These are phyloP conservation scores for Pristionchus fissidentatus DNA, from an alignment of 2,888 invertebrate genomes.

Conservation along the genomic window DNA sequence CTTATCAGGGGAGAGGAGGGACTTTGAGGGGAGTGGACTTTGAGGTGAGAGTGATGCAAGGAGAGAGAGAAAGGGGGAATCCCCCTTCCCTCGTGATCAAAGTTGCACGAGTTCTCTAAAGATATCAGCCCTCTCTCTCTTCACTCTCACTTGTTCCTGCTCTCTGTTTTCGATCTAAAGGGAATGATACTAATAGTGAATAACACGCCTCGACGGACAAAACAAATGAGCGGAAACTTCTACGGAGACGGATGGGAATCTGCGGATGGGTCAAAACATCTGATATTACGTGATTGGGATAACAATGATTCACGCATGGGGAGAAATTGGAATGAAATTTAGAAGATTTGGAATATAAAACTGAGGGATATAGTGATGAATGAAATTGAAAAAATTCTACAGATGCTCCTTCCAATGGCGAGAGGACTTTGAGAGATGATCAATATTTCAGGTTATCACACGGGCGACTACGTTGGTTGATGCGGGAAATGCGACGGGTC, in stretches of 20 bases:
- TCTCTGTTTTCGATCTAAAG: conserved; percentile 19
- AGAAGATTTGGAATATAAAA: too few relatives aligned
- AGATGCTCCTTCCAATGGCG: background rate
- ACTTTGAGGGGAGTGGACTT: conserved; percentile 11
- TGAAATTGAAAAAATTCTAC: too few relatives aligned
- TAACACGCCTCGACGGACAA: background rate
- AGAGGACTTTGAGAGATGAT: background rate
- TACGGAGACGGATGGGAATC: background rate
- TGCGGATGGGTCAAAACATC: background rate
- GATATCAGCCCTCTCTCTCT: conserved; percentile 8
- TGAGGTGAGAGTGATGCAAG: background rate
- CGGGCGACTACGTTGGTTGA: conserved; percentile 20
- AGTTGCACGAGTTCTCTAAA: background rate
- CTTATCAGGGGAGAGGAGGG: background rate
- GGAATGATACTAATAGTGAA: background rate
- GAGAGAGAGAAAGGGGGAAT: conserved; percentile 14
- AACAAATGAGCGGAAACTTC: background rate
- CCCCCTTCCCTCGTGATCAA: conserved; percentile 20
- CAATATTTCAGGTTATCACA: conserved; percentile 49
- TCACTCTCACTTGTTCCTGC: conserved; percentile 30
- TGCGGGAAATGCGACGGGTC: conserved; percentile 37
- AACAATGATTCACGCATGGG: too few relatives aligned
- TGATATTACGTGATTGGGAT: too few relatives aligned
- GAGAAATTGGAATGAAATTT: too few relatives aligned
- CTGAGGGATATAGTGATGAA: too few relatives aligned